phyloP scores from a whole-genome alignment of 2,797 vertebrate genomes.

The Silurus lanzhouensis region DNA sequence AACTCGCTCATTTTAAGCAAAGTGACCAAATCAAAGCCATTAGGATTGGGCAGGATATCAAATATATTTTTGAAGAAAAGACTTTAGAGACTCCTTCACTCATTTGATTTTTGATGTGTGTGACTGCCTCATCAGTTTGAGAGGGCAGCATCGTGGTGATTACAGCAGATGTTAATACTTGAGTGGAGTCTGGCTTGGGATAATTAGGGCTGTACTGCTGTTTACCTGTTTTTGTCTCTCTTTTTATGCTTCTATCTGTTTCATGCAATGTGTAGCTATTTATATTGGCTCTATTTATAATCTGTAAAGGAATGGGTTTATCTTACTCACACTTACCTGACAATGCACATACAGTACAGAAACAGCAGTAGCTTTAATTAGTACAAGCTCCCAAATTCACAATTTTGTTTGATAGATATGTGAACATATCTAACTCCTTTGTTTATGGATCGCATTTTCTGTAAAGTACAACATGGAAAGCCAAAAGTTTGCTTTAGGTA shows the following conservation, averaged over 20 bases:
- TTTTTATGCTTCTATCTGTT: background rate
- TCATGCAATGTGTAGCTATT: background rate
- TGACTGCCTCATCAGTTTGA: constrained; percentile 46
- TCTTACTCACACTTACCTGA: background rate
- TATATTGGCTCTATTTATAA: background rate
- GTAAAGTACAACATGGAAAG: background rate
- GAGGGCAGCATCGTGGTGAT: constrained; percentile 48
- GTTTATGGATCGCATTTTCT: background rate
- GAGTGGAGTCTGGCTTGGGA: constrained; percentile 38
- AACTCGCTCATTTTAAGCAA: background rate
- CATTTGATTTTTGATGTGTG: constrained; percentile 50
- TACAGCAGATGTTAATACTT: constrained; percentile 61
- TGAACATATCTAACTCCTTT: background rate
- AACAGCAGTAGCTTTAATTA: background rate
- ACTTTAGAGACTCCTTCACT: constrained; percentile 19
- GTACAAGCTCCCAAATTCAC: background rate
- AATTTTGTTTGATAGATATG: background rate
- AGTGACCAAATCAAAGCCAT: background rate
- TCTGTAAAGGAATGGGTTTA: background rate
- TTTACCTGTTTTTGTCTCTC: constrained; percentile 38
- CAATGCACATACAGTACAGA: background rate
- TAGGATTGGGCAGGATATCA: background rate
- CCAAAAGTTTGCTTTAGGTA: background rate
- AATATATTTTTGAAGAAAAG: background rate
- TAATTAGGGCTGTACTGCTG: constrained; percentile 50